Percentiles rank a stretch among this genome's conserved stretches.
Conservation (phyloP, 1,140 invertebrate genomes). For the Zaprionus camerounensis region DNA sequence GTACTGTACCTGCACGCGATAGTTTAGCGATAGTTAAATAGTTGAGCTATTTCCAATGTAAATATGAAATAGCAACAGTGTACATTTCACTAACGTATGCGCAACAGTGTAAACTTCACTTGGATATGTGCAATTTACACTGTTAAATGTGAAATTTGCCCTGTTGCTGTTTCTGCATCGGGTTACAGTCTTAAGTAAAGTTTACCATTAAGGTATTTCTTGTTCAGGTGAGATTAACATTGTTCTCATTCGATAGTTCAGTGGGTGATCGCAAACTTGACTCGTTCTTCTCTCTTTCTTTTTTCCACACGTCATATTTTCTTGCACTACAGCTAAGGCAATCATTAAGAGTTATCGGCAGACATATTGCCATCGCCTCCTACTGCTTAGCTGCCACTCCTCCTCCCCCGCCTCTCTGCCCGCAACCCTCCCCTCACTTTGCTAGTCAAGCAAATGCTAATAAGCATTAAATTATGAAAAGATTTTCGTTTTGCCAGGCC, state of each 20-base stretch:
- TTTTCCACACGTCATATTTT: neutral
- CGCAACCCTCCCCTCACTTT: neutral
- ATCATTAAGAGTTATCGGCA: constrained; percentile 9
- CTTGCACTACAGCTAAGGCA: neutral
- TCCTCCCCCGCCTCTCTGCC: neutral
- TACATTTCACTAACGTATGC: neutral
- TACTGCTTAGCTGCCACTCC: neutral
- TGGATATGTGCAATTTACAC: neutral
- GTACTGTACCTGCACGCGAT: neutral
- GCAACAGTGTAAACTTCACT: too few relatives aligned
- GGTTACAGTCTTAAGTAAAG: neutral
- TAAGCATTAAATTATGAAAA: constrained; percentile 82
- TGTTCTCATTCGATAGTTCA: neutral
- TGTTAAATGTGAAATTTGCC: neutral
- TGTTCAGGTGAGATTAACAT: neutral
- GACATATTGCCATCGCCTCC: constrained; percentile 3
- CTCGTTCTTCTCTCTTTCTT: neutral
- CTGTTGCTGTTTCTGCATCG: neutral
- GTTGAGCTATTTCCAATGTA: neutral
- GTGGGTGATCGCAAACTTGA: neutral
- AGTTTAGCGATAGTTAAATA: neutral
- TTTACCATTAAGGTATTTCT: neutral
- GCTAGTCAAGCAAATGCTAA: constrained; percentile 64
- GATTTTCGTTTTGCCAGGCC: constrained; percentile 71
- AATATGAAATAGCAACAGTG: neutral